A percentile compares a stretch with the other conserved stretches of the same genome.
Conservation (phyloP, 2,888 invertebrate genomes). For the Trissolcus brochymenae region DNA sequence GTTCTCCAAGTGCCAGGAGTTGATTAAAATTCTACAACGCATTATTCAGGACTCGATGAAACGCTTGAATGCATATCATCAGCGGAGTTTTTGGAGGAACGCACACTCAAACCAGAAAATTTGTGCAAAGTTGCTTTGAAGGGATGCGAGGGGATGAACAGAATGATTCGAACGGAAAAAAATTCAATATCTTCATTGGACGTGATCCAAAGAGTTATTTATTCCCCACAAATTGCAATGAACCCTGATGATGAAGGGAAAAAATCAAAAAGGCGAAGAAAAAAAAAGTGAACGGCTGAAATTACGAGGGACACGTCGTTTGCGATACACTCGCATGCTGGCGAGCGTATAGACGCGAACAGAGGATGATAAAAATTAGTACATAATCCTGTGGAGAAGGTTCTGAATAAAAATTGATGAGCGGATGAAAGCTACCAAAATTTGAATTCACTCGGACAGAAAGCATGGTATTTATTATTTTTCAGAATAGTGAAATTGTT, state of each 20-base stretch:
- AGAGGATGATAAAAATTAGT: constrained; percentile 3
- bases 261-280: constrained; percentile 1
- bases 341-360: constrained; percentile 3
- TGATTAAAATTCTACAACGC: constrained; percentile 14
- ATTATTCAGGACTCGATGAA: constrained; percentile 16
- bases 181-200: constrained; percentile 45
- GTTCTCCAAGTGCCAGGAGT: background rate
- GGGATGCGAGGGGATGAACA: background rate
- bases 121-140: constrained; percentile 23
- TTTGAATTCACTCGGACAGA: too few relatives aligned
- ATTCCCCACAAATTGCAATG: constrained; percentile 33
- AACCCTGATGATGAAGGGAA: constrained; percentile 13
- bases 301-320: constrained; percentile 8
- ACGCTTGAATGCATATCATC: constrained; percentile 5
- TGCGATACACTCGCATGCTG: constrained; percentile 7
- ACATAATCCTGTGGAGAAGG: background rate
- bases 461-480: too few relatives aligned
- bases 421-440: too few relatives aligned
- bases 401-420: too few relatives aligned
- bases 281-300: background rate
- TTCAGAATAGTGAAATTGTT: too few relatives aligned
- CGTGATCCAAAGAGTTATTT: constrained; percentile 31
- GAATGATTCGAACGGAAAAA: constrained; percentile 24
- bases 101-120: constrained; percentile 16
- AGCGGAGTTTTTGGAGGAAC: constrained; percentile 14